A percentile compares a stretch with the other conserved stretches of the same genome.
Conservation (phyloP, 30 jellyfish, hydroid and myxozoan genomes). For the Catostylus mosaicus region DNA sequence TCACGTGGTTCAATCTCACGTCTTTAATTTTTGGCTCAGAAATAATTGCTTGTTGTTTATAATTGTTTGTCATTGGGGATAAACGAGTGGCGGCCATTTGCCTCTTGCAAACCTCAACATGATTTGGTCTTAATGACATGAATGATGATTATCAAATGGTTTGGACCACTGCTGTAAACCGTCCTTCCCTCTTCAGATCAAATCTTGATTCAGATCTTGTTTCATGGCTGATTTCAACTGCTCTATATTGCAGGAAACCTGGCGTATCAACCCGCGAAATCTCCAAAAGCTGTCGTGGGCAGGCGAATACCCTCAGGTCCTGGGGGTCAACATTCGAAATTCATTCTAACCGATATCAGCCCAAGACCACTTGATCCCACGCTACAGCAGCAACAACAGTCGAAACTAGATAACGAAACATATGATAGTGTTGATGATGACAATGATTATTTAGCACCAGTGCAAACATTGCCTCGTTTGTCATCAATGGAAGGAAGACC, state of each 20-base stretch:
- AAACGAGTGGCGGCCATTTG: no score
- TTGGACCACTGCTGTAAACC: no score
- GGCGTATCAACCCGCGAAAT: conserved; percentile 30
- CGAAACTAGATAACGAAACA: neutral
- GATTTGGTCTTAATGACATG: no score
- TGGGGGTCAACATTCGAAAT: conserved; percentile 30
- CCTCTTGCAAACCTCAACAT: no score
- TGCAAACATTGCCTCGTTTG: conserved; percentile 14
- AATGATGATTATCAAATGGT: no score
- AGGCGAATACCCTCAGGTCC: conserved; percentile 58
- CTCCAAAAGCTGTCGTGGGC: conserved; percentile 46
- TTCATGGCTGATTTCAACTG: no score
- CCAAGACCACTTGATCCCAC: conserved; percentile 45
- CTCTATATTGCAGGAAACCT: conserved; percentile 54
- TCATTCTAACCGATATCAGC: conserved; percentile 19
- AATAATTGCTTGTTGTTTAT: no score
- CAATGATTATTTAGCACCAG: conserved; percentile 45
- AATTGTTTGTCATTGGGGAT: no score
- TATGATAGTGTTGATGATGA: conserved; percentile 19
- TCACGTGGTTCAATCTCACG: no score
- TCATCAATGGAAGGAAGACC: conserved; percentile 53
- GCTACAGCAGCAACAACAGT: conserved; percentile 13
- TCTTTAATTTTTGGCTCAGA: no score
- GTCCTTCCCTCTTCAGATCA: no score
- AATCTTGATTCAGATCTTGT: no score